Evolutionary conservation across 2,888 invertebrate species (phyloP), one percentile per base, ranked within the genome.

Genomic region (Anoplius nigerrimus): DNA sequence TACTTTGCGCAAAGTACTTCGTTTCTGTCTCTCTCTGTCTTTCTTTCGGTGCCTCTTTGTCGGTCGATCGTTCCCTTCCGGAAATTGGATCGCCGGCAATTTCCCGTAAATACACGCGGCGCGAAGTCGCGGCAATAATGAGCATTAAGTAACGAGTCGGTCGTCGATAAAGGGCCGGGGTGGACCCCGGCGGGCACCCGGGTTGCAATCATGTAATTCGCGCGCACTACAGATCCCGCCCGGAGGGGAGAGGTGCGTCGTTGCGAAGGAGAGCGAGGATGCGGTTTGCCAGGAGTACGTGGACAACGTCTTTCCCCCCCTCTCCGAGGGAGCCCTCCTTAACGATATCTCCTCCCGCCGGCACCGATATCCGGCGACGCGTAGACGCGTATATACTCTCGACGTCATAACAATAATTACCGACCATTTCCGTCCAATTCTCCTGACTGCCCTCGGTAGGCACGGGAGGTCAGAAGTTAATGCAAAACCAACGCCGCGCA

Each of bases 51-150:
- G n/a, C n/a, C n/a, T n/a, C n/a, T n/a, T n/a, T n/a, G n/a, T n/a
- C n/a, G n/a, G n/a, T n/a, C n/a, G 34, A 34, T 34, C 34, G 22
- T 8, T 67, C 68, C 55, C 56, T 21, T 66, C 77, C 80, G 83
- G 86, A 87, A 85, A 87, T 87, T 85, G 78, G 69, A 78, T 81
- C 81, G 81, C 69, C 80, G 82, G 78, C 84, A 85, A 87, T 84
- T 83, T 82, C 79, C 72, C 66, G 66, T 81, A 79, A 82, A 79
- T 78, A 81, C 71, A 73, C 70, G 71, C 75, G 65, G 77, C 80
- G 85, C 77, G 80, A 85, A 85, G 84, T 88, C 84, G 83, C 82
- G 82, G 81, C 80, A 82, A 85, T 87, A 85, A 86, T 82, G 85
- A 84, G 76, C 76, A 76, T 79, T 84, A 86, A 86, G 83, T 85